Percentiles rank a stretch among this genome's conserved stretches.
phyloP scores from a whole-genome alignment of 2,888 invertebrate species.

The Drosophila eohydei region DNA sequence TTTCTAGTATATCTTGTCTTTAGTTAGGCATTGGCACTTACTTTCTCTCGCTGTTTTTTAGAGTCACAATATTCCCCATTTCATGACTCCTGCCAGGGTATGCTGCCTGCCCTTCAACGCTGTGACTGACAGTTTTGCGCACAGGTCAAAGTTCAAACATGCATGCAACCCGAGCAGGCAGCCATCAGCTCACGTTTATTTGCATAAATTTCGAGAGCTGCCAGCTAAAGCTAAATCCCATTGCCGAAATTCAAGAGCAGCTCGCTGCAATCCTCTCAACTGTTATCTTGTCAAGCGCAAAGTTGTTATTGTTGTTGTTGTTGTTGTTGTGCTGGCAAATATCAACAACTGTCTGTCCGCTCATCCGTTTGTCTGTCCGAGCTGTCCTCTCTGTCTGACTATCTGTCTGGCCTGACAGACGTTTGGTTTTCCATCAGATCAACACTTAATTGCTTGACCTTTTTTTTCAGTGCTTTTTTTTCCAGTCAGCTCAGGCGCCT shows the following conservation, averaged over 20 bases:
- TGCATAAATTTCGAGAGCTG: slow-evolving; percentile 14
- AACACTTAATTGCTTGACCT: slow-evolving; percentile 80
- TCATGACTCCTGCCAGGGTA: neutral
- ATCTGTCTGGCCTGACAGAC: slow-evolving; percentile 47
- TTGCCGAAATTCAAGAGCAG: neutral
- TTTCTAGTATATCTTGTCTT: too few species aligned
- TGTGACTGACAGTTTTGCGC: slow-evolving; percentile 25
- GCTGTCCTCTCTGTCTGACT: slow-evolving; percentile 27
- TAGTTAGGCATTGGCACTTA: neutral
- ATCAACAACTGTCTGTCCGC: slow-evolving; percentile 53
- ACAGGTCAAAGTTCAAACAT: slow-evolving; percentile 41
- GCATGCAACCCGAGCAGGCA: slow-evolving; percentile 10
- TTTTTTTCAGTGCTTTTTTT: slow-evolving; percentile 40
- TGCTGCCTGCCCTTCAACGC: neutral
- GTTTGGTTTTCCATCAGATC: slow-evolving; percentile 46
- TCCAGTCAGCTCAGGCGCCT: neutral
- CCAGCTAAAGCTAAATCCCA: slow-evolving; percentile 37
- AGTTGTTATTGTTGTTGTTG: slow-evolving; percentile 12
- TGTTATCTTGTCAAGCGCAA: slow-evolving; percentile 54
- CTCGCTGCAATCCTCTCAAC: slow-evolving; percentile 33
- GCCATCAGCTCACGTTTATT: slow-evolving; percentile 18
- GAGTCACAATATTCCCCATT: neutral
- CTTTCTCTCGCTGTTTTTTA: neutral
- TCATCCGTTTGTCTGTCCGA: slow-evolving; percentile 16
- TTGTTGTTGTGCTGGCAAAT: slow-evolving; percentile 38